These are phyloP conservation scores for Scolopax mira DNA, from an alignment of 2,113 vertebrate genomes.

Conservation along the genomic window DNA sequence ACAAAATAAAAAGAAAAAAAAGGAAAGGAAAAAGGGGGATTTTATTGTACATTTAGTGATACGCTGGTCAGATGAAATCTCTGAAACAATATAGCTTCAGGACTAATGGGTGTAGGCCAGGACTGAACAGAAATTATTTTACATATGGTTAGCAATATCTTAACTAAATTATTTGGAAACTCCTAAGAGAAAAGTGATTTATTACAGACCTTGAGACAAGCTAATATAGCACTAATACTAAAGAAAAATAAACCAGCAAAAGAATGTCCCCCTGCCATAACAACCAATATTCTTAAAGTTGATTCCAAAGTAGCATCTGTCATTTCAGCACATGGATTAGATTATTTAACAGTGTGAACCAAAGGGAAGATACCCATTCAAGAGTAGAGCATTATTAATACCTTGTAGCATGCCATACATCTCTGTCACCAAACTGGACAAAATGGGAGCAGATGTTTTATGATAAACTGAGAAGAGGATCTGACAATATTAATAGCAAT, in stretches of 20 bases:
- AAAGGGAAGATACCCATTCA: conserved; percentile 56
- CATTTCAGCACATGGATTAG: conserved; percentile 49
- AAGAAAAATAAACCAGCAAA: conserved; percentile 73
- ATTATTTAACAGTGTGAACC: conserved; percentile 69
- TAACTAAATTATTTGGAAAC: conserved; percentile 71
- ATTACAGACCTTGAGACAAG: conserved; percentile 51
- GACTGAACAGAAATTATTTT: conserved; percentile 31
- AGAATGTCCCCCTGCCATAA: conserved; percentile 40
- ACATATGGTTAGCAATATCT: conserved; percentile 38
- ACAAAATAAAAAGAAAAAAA: background rate
- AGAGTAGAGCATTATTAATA: conserved; percentile 63
- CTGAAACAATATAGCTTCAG: conserved; percentile 45
- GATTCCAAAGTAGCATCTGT: conserved; percentile 50
- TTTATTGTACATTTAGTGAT: conserved; percentile 46
- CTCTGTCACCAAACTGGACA: conserved; percentile 64
- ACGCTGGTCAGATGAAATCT: conserved; percentile 28
- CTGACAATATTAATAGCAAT: conserved; percentile 53
- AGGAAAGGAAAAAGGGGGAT: background rate
- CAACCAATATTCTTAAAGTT: conserved; percentile 40
- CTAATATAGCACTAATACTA: conserved; percentile 40
- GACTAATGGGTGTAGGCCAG: conserved; percentile 29
- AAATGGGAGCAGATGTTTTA: conserved; percentile 70
- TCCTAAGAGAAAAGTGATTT: conserved; percentile 65
- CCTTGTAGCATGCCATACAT: conserved; percentile 43
- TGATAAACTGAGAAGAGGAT: conserved; percentile 49